Base-by-base conservation (phyloP, 2,888 invertebrate species). In the Coleophora deauratella region DNA sequence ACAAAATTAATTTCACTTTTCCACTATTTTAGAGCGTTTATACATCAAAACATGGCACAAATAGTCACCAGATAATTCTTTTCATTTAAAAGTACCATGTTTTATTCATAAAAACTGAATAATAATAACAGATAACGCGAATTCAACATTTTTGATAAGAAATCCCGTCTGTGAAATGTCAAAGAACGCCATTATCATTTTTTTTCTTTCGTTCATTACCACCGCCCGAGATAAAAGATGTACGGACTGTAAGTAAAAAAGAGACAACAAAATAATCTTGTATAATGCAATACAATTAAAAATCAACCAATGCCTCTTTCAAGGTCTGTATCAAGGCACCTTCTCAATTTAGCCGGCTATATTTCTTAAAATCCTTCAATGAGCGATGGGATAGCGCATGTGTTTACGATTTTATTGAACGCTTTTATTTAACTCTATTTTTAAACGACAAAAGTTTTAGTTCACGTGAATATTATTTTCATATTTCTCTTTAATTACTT, bases 331-430 rank as follows among this genome's bases (percentile, higher is more conserved):
- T 21, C 6, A 4, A 21, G 21, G 21, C 6, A 21, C 21, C 21
- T 52, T 54, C 47, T 49, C 33, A 46, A 62, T 50, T 63, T 59
- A 14, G 51, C 42, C 54, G 58, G 30, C 35, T 55, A 48, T 41
- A 44, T 34, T 35, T 44, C 37, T 52, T 57, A 56, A 62, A 60
- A 68, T 48, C 47, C 42, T 41, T 41, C 30, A 48, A 47, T 53
- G 55, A 54, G 43, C 50, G 69, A 67, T 70, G 69, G 81, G 69
- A 67, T 70, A 69, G 81, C 81, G 81, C 81, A 77, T 77, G 78
- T 74, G 76, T 77, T 69, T 65, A 55, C 59, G 64, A 71, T 62
- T 76, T 73, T 82, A 79, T 79, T 78, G 80, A 82, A 72, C 81
- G 79, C 69, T 31, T 42, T 42, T 66, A 57, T 58, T 63, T 63